A percentile compares a stretch with the other conserved stretches of the same genome.
Conservation (phyloP, 2,888 invertebrate species). For the Amiota minor region DNA sequence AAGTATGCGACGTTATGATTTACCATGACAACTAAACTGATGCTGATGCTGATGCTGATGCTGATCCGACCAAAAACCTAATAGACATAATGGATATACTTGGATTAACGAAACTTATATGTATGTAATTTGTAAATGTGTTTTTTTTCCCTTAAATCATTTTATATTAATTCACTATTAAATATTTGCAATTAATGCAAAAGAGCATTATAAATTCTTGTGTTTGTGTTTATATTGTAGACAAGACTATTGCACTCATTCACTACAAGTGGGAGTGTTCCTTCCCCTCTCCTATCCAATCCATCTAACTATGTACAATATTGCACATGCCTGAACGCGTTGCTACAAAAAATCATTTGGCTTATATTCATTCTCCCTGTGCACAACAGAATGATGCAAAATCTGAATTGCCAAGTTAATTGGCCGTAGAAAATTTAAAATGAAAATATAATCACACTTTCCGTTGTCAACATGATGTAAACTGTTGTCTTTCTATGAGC, state of each 20-base stretch:
- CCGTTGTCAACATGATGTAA: constrained; percentile 50
- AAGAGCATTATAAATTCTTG: constrained; percentile 46
- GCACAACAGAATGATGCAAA: constrained; percentile 60
- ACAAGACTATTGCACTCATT: too few relatives aligned
- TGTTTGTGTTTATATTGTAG: not conserved
- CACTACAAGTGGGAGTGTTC: too few relatives aligned
- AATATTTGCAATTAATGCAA: constrained; percentile 51
- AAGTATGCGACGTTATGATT: constrained; percentile 59
- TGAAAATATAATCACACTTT: constrained; percentile 73
- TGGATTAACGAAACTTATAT: not conserved
- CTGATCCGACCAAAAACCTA: not conserved
- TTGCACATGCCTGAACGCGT: constrained; percentile 7
- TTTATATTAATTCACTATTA: constrained; percentile 38
- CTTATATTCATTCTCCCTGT: constrained; percentile 31
- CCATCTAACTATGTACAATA: not conserved
- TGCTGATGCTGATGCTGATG: not conserved
- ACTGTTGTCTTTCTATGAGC: constrained; percentile 38
- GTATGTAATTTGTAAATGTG: not conserved
- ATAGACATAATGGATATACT: not conserved
- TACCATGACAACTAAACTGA: constrained; percentile 55
- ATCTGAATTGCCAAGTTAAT: constrained; percentile 71
- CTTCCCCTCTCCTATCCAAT: not conserved
- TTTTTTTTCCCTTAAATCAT: constrained; percentile 30
- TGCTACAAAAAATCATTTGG: constrained; percentile 8
- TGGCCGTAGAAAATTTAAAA: constrained; percentile 74